Evolutionary conservation across 2,113 vertebrate genomes (phyloP), one percentile per base, ranked within the genome.

Genomic region (Mustelus asterias): DNA sequence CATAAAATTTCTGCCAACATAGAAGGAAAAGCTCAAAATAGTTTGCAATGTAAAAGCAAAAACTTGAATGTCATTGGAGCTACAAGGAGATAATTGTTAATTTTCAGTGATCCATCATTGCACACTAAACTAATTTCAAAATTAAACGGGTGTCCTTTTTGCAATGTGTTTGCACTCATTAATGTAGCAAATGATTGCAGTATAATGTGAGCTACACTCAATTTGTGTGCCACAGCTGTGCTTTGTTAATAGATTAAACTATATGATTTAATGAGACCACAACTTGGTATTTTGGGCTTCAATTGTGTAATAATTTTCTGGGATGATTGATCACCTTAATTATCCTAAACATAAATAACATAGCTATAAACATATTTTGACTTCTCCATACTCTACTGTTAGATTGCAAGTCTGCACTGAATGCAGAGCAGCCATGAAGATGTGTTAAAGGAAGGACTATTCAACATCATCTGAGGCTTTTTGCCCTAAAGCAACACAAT

Each of bases 101-200:
- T 96, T 96, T 78, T 96, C 96, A 96, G 96, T 96, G 97, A 96
- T 97, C 96, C 97, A 96, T 98, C 96, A 96, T 96, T 96, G 96
- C 96, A 96, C 97, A 98, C 97, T 97, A 97, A 97, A 97, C 96
- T 96, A 97, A 97, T 96, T 96, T 96, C 97, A 97, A 96, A 96
- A 97, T 96, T 96, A 97, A 96, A 97, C 96, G 96, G 96, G 95
- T 97, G 96, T 96, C 94, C 97, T 67, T 3, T 67, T 93, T 65
- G 65, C 90, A 93, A 65, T 93, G n/a, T 94, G 60, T 94, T 67
- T 70, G 93, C 93, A 94, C 22, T 94, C 22, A 67, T 44, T 94
- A 94, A 94, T 44, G 44, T 94, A 94, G 20, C 33, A 94, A 69
- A 65, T 94, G 65, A 97, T 96, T 97, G 96, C 54, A 97, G 96